Evolutionary conservation across 2,888 invertebrate species (phyloP), one percentile per base, ranked within the genome.

Genomic region (Marasmarcha lunaedactyla): DNA sequence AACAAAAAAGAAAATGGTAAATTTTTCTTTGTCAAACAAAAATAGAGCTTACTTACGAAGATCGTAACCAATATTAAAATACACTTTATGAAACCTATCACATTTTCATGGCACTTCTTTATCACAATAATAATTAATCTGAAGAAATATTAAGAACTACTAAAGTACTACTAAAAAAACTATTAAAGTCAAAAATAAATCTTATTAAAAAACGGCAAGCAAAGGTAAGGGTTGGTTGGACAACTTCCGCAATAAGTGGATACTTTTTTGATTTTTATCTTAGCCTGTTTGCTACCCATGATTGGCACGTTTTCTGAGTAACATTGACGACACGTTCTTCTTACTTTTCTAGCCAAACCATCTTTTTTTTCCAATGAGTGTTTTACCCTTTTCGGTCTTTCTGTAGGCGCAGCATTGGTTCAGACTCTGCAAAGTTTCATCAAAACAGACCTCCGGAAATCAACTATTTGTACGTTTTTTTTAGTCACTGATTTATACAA

Each of bases 401-500:
- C 34, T 14, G 12, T 14, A 14, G 34, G 34, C 7, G 14, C 14
- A 34, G 4, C 12, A 30, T 10, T 30, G 9, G 9, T 5, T 33
- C 10, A 10, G 14, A 12, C n/a, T 11, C 20, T 12, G 20, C 14
- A 33, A 37, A 41, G 15, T 27, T 14, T 14, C 27, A 33, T 35
- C 35, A 43, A 33, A 30, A 44, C 37, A 37, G 41, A 15, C 33
- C 40, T 44, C 33, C 42, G 27, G 27, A 42, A 47, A 2, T 47
- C 41, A 2, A 46, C 40, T 4, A 48, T 40, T 33, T 13, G 37
- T 30, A 45, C 42, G 6, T 40, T 44, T 15, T 44, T 47, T 14
- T 44, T 40, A 20, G 45, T 51, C 3, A 48, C 49, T 27, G 34
- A 39, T 42, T 50, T 45, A 40, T 54, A 51, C 36, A 54, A 42